phyloP scores from a whole-genome alignment of 2,113 vertebrate genomes.

The Anhinga anhinga region DNA sequence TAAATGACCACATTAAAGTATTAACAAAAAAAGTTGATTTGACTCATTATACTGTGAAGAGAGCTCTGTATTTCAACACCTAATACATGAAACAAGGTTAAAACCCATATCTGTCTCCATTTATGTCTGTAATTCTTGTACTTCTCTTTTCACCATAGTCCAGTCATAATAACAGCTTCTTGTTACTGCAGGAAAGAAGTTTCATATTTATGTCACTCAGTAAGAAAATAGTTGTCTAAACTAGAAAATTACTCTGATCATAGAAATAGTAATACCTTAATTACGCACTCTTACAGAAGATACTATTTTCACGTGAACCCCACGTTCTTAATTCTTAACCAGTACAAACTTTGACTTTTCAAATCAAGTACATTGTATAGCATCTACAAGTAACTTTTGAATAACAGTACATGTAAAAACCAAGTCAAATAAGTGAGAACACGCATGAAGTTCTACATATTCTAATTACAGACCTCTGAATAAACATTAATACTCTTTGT shows the following conservation, averaged over 20 bases:
- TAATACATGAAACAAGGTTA: background rate
- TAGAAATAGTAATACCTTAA: background rate
- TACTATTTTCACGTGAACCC: background rate
- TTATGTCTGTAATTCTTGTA: background rate
- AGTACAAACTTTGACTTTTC: background rate
- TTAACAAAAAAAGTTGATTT: background rate
- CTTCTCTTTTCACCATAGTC: background rate
- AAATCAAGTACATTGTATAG: background rate
- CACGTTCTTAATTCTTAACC: background rate
- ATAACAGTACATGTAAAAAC: background rate
- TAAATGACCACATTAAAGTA: background rate
- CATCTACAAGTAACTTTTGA: background rate
- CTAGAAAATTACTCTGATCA: background rate
- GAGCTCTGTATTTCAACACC: background rate
- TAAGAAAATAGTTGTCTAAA: background rate
- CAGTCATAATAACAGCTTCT: background rate
- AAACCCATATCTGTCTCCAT: background rate
- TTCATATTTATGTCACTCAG: background rate
- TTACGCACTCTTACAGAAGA: background rate
- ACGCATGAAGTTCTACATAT: background rate
- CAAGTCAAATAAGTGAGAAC: background rate
- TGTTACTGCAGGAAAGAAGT: background rate
- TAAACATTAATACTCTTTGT: background rate
- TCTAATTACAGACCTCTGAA: background rate
- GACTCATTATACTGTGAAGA: constrained; percentile 15